These are phyloP conservation scores for Varanus salvator DNA, from an alignment of 2,113 vertebrate genomes.

Conservation along the genomic window DNA sequence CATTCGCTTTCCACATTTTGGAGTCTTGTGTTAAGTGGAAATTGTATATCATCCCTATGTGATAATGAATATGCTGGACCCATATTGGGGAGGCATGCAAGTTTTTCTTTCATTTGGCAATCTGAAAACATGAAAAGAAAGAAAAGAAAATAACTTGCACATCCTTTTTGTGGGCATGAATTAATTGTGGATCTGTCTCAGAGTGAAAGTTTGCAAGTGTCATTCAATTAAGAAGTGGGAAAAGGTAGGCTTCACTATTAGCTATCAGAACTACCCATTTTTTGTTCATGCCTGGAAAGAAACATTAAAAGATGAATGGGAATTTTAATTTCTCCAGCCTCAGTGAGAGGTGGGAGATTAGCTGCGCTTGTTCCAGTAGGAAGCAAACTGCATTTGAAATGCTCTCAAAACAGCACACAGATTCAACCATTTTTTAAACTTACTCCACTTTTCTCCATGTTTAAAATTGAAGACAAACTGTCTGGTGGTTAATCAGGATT, in stretches of 20 bases:
- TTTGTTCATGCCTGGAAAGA: not conserved
- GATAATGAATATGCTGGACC: not conserved
- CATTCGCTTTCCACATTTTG: not conserved
- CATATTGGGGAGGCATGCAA: not conserved
- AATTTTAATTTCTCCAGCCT: conserved; percentile 27
- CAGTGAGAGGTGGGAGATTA: not conserved
- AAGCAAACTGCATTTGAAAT: conserved; percentile 25
- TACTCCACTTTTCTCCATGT: not conserved
- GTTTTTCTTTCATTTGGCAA: not conserved
- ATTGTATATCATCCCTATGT: not conserved
- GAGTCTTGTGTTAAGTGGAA: not conserved
- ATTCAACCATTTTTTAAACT: not conserved
- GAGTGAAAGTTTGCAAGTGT: conserved; percentile 25
- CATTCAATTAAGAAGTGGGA: conserved; percentile 14
- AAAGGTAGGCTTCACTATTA: conserved; percentile 15
- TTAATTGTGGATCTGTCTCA: conserved; percentile 24
- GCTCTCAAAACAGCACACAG: not conserved
- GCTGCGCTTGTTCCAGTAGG: conserved; percentile 25
- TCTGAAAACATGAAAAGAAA: not conserved
- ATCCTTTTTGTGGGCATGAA: not conserved
- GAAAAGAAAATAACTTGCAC: conserved; percentile 10
- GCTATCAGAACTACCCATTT: not conserved
- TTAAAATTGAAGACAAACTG: not conserved
- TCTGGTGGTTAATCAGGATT: conserved; percentile 11
- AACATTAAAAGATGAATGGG: conserved; percentile 24